Conservation (phyloP, 2,797 vertebrate genomes). For the Cuniculus paca region DNA sequence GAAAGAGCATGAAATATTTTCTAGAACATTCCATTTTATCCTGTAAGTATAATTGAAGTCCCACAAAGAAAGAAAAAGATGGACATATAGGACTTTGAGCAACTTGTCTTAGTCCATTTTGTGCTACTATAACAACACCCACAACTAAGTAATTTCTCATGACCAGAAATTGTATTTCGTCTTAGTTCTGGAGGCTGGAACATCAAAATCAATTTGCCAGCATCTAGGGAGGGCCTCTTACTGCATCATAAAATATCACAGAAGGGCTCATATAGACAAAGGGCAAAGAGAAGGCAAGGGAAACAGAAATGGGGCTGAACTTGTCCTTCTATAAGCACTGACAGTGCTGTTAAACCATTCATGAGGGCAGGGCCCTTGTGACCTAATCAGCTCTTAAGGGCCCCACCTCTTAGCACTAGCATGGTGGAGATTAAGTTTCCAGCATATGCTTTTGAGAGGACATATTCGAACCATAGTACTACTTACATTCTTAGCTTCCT, state of each 20-base stretch:
- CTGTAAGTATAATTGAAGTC: background rate
- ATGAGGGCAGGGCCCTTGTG: background rate
- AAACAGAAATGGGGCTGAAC: background rate
- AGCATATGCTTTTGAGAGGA: background rate
- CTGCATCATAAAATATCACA: background rate
- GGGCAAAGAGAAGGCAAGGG: too few species aligned
- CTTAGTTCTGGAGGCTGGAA: background rate
- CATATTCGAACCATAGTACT: background rate
- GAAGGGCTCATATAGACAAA: background rate
- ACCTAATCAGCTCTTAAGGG: background rate
- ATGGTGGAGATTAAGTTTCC: background rate
- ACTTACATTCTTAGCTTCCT: background rate
- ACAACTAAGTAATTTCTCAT: background rate
- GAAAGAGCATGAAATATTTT: background rate
- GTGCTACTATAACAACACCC: background rate
- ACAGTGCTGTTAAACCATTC: background rate
- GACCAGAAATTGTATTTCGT: background rate
- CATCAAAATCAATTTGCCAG: background rate
- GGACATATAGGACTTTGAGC: background rate
- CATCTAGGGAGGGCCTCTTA: background rate
- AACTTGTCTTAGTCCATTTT: background rate
- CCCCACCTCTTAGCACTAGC: background rate
- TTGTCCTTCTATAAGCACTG: background rate
- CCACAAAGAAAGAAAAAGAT: background rate
- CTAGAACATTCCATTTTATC: background rate